Percentiles rank a stretch among this genome's conserved stretches.
Conservation (phyloP, 2,888 invertebrate species). For the Diarsia rubi region DNA sequence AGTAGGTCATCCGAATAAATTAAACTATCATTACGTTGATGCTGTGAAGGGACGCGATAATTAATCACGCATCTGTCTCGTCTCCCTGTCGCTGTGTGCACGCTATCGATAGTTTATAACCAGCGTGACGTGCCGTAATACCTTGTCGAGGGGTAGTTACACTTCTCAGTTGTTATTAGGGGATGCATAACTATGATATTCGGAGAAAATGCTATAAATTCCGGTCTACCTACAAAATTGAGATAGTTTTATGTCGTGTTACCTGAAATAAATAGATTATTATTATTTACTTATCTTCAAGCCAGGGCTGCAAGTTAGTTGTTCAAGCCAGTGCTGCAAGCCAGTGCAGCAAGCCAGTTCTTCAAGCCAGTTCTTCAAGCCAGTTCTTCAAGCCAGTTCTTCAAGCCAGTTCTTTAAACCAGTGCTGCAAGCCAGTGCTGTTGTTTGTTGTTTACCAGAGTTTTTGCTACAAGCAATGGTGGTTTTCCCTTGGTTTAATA, state of each 20-base stretch:
- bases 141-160: constrained; percentile 38
- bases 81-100: constrained; percentile 43
- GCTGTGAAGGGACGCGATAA: constrained; percentile 46
- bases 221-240: neutral
- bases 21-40: constrained; percentile 58
- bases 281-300: too few species aligned
- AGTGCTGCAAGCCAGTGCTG: neutral
- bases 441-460: too few species aligned
- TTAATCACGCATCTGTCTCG: constrained; percentile 59
- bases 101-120: constrained; percentile 60
- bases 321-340: too few species aligned
- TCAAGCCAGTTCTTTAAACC: too few species aligned
- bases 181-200: neutral
- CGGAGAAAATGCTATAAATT: neutral
- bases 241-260: neutral
- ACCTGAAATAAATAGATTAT: too few species aligned
- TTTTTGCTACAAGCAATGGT: too few species aligned
- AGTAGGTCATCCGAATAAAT: constrained; percentile 57
- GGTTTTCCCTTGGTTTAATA: too few species aligned
- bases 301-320: too few species aligned
- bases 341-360: too few species aligned
- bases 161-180: constrained; percentile 16
- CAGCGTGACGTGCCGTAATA: constrained; percentile 52
- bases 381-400: too few species aligned
- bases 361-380: too few species aligned